Base-by-base conservation (phyloP, 2,113 vertebrate genomes). In the Nyctereutes procyonoides region DNA sequence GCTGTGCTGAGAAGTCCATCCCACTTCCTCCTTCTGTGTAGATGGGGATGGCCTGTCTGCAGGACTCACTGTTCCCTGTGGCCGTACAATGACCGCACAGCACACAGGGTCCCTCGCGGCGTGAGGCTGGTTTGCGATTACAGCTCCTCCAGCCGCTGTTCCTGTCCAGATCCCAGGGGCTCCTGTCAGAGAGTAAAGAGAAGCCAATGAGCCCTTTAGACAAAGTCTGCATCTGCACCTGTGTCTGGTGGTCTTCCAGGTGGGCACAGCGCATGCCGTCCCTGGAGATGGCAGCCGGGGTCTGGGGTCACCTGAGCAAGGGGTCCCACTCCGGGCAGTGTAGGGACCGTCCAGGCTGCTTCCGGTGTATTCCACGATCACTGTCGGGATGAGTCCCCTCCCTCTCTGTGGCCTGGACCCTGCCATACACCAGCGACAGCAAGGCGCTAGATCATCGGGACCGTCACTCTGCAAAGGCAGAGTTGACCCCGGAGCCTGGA, bases 61-160 rank as follows among this genome's bases (percentile, higher is more conserved):
- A 16, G 22, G 3, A 9, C 5, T 3, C 24, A 1, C 17, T 9
- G 12, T 1, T 1, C 16, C 15, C 1, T 3, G 16, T 35, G 2
- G 17, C 48, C 51, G 32, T 20, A 1, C 0, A 1, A 10, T 4
- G 28, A 24, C 26, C 6, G 0, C 9, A 14, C 1, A 3, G 3
- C 1, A 15, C 12, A 14, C 17, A 8, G 1, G 5, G 5, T 0
- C 20, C 12, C 48, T 12, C 12, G 55, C 26, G 32, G 12, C 3
- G 5, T 1, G n/a, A 9, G 10, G 16, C 3, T 9, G 8, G 3
- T 53, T 56, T 30, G 53, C 8, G 14, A 43, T 3, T 9, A 11
- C 2, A 53, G 35, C 5, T 43, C 51, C 32, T 80, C 11, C 5
- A 30, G 28, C 19, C 35, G 11, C 38, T 32, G 16, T 13, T 48